Percentiles rank a stretch among this genome's conserved stretches.
phyloP scores from a whole-genome alignment of 2,888 invertebrate genomes.

The Elysia crispata region DNA sequence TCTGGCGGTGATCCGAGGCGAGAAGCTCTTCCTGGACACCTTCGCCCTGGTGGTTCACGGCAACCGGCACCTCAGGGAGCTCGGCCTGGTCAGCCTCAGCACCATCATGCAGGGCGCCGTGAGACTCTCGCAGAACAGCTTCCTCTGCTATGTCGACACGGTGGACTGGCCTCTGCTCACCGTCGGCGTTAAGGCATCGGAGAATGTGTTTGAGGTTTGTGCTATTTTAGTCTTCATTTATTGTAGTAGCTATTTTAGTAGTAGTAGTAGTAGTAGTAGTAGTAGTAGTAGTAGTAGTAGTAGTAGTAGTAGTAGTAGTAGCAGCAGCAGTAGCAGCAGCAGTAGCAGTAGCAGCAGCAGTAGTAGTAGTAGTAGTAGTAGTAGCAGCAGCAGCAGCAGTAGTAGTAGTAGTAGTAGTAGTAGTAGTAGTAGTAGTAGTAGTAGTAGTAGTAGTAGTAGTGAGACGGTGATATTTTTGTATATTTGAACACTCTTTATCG shows the following conservation, averaged over 20 bases:
- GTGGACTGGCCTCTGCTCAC: constrained; percentile 93
- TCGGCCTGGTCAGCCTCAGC: constrained; percentile 81
- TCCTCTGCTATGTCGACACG: constrained; percentile 92
- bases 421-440: neutral
- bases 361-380: too few relatives aligned
- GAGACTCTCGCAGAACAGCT: constrained; percentile 85
- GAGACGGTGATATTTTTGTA: too few relatives aligned
- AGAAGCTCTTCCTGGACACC: constrained; percentile 81
- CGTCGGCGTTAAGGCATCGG: constrained; percentile 79
- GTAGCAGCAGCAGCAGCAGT: neutral
- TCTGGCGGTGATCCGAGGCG: too few relatives aligned
- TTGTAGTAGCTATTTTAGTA: too few relatives aligned
- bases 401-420: constrained; percentile 20
- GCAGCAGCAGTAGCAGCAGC: constrained; percentile 6
- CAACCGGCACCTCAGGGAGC: constrained; percentile 84
- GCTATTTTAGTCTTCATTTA: too few relatives aligned
- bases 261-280: too few relatives aligned
- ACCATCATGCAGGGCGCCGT: constrained; percentile 89
- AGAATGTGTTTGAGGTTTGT: constrained; percentile 80
- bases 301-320: constrained; percentile 6
- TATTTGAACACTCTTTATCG: neutral
- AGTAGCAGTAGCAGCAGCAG: neutral
- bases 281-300: neutral
- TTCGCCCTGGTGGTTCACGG: constrained; percentile 90
- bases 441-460: neutral